phyloP scores from a whole-genome alignment of 2,797 vertebrate species.

The Poecilia gillii region DNA sequence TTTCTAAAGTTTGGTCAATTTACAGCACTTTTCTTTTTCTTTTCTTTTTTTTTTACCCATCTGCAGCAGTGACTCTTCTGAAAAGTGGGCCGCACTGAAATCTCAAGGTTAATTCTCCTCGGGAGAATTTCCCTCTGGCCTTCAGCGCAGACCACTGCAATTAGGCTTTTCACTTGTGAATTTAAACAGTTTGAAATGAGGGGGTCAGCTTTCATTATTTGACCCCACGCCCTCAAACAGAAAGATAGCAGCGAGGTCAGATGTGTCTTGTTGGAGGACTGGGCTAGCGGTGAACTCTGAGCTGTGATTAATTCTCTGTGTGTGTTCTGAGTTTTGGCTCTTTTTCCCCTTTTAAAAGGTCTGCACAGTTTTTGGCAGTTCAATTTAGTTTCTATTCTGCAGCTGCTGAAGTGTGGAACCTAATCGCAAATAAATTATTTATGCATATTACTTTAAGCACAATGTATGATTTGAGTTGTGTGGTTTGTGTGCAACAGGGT shows the following conservation, averaged over 20 bases:
- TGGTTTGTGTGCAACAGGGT: background rate
- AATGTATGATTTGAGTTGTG: background rate
- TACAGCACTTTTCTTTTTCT: constrained; percentile 21
- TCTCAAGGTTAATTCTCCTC: constrained; percentile 72
- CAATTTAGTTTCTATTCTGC: background rate
- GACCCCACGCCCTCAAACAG: constrained; percentile 52
- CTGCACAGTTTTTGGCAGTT: constrained; percentile 18
- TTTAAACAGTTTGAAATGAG: constrained; percentile 65
- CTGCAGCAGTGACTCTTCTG: constrained; percentile 23
- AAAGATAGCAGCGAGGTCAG: constrained; percentile 61
- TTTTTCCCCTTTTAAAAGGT: constrained; percentile 38
- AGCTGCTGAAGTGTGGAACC: constrained; percentile 10
- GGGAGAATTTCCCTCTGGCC: constrained; percentile 66
- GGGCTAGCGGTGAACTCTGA: constrained; percentile 33
- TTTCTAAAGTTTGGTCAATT: constrained; percentile 22
- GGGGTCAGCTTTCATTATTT: constrained; percentile 69
- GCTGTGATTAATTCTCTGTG: constrained; percentile 44
- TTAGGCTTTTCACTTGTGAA: constrained; percentile 70
- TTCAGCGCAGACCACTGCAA: constrained; percentile 63
- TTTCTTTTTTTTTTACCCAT: constrained; percentile 15
- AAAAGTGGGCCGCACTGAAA: constrained; percentile 42
- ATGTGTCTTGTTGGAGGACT: constrained; percentile 37
- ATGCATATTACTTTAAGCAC: background rate
- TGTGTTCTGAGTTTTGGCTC: constrained; percentile 31
- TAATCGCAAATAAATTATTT: background rate